Percentiles rank a stretch among this genome's conserved stretches.
Conservation (phyloP, 2,797 vertebrate species). For the Erpetoichthys calabaricus region DNA sequence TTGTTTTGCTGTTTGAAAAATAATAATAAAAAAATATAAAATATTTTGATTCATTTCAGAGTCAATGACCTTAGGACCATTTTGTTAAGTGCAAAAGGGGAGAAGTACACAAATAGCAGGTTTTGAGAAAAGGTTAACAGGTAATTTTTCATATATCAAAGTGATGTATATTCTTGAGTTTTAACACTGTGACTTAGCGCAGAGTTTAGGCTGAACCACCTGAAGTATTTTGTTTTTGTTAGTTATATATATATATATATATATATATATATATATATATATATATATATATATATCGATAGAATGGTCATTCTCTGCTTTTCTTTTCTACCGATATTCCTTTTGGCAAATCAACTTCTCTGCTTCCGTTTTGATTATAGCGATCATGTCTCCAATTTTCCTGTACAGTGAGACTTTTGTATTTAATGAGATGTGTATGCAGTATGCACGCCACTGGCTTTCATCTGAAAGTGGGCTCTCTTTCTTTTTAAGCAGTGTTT, state of each 20-base stretch:
- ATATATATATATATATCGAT: constrained; percentile 36
- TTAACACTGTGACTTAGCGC: constrained; percentile 93
- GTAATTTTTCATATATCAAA: constrained; percentile 53
- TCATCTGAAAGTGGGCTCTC: constrained; percentile 60
- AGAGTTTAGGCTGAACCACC: too few species aligned
- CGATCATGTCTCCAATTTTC: constrained; percentile 65
- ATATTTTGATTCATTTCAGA: constrained; percentile 25
- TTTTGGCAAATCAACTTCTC: constrained; percentile 40
- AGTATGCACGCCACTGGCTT: constrained; percentile 78
- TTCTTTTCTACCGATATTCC: constrained; percentile 28
- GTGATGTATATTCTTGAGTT: constrained; percentile 67
- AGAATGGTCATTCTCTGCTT: constrained; percentile 31
- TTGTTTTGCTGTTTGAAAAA: constrained; percentile 33
- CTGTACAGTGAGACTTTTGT: constrained; percentile 77
- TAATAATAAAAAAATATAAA: too few species aligned
- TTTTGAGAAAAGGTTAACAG: too few species aligned
- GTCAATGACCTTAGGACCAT: too few species aligned
- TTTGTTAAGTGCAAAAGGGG: too few species aligned
- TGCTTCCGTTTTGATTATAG: constrained; percentile 65
- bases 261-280: constrained; percentile 47
- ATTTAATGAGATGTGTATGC: constrained; percentile 67
- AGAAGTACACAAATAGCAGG: too few species aligned
- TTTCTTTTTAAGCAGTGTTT: constrained; percentile 58
- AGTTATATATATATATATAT: too few species aligned
- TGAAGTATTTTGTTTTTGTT: too few species aligned